Evolutionary conservation across 2,888 invertebrate genomes (phyloP).

Genomic region (Drosophila lacicola): DNA sequence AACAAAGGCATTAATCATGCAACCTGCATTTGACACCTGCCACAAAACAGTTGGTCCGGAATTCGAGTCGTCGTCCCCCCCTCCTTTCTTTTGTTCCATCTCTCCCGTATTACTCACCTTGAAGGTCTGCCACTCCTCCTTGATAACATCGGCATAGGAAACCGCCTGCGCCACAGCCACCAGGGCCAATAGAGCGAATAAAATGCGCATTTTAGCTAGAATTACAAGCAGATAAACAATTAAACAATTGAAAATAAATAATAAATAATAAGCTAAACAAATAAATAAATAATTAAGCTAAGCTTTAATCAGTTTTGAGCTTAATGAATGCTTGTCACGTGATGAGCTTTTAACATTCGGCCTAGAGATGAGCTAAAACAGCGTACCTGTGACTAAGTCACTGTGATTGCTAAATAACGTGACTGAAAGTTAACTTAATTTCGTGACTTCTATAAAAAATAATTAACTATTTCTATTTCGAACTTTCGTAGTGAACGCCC

Average conservation of each 20-base stretch:
- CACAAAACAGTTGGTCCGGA: slow-evolving; percentile 15
- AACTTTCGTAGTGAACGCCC: too few species aligned
- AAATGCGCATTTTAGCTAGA: slow-evolving; percentile 70
- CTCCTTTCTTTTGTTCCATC: not conserved
- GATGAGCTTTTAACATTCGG: slow-evolving; percentile 37
- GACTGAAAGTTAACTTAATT: not conserved
- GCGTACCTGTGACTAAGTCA: not conserved
- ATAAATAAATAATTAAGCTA: not conserved
- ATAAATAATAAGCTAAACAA: slow-evolving; percentile 1
- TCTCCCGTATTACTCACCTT: slow-evolving; percentile 87
- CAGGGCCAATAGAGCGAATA: slow-evolving; percentile 71
- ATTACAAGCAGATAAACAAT: slow-evolving; percentile 17
- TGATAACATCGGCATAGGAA: slow-evolving; percentile 90
- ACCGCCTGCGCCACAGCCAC: slow-evolving; percentile 88
- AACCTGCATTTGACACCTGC: slow-evolving; percentile 17
- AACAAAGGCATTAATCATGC: slow-evolving; percentile 42
- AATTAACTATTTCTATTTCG: too few species aligned
- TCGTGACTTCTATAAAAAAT: too few species aligned
- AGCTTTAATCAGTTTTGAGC: slow-evolving; percentile 30
- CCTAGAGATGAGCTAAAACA: not conserved
- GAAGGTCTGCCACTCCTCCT: slow-evolving; percentile 91
- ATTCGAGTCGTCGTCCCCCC: not conserved
- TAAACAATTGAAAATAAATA: not conserved
- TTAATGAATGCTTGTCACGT: slow-evolving; percentile 35
- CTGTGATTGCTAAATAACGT: not conserved